Percentiles rank a stretch among this genome's conserved stretches.
These are phyloP conservation scores for Hydrolagus affinis DNA, from an alignment of 2,113 vertebrate genomes.

Conservation along the genomic window DNA sequence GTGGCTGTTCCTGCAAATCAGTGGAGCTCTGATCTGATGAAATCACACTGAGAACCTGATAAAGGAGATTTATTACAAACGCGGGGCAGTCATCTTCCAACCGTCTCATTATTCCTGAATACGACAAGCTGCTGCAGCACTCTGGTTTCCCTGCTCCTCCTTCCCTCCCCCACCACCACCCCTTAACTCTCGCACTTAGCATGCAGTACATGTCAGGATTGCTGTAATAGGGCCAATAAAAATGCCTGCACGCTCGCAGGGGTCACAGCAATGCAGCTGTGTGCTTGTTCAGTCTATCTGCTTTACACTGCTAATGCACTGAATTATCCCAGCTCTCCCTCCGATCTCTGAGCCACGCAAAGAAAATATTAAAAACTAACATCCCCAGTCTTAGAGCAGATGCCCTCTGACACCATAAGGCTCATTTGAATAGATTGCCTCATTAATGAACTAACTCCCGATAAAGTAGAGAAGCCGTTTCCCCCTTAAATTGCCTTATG, in stretches of 20 bases:
- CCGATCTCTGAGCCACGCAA: not conserved
- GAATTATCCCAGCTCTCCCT: not conserved
- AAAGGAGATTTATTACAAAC: slow-evolving; percentile 28
- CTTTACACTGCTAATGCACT: not conserved
- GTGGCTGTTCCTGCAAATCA: slow-evolving; percentile 2
- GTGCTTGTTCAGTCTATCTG: not conserved
- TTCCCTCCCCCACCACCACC: slow-evolving; percentile 2
- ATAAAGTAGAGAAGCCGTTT: not conserved
- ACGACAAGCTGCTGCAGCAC: slow-evolving; percentile 1
- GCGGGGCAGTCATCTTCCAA: slow-evolving; percentile 12
- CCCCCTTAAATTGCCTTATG: not conserved
- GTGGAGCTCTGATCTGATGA: slow-evolving; percentile 9
- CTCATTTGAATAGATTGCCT: not conserved
- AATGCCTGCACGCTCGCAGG: slow-evolving; percentile 11
- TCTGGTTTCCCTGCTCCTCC: slow-evolving; percentile 12
- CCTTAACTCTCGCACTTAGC: slow-evolving; percentile 25
- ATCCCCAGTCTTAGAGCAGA: not conserved
- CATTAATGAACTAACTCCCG: not conserved
- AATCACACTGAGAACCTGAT: slow-evolving; percentile 12
- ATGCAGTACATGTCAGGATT: slow-evolving; percentile 28
- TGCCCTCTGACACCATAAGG: not conserved
- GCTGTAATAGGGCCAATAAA: slow-evolving; percentile 28
- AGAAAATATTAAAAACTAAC: not conserved
- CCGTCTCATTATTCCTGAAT: slow-evolving; percentile 22
- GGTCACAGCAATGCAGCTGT: slow-evolving; percentile 22